Evolutionary conservation across 2,113 vertebrate species (phyloP), one percentile per base, ranked within the genome.

Genomic region (Thomomys bottae): DNA sequence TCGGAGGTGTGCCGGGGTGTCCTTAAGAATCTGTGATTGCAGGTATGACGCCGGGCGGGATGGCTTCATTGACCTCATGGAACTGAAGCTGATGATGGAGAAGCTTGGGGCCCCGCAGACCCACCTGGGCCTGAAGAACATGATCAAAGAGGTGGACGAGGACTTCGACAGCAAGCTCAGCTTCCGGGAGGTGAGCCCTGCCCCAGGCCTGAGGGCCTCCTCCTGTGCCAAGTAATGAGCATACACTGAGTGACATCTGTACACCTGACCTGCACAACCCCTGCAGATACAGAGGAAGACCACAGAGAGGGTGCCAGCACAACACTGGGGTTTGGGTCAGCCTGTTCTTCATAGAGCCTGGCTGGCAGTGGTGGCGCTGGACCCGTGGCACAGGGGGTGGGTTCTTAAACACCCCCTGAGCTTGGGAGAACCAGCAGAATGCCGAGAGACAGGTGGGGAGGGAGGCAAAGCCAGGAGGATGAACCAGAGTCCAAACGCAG

Each of bases 81-180:
- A 99, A 95, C 97, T 99, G 89, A 99, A 99, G 91, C 97, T 98
- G 89, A 99, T 99, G 99, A 99, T 99, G 99, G 99, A 99, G 95
- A 99, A 99, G 77, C 98, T 99, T 0, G 99, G 97, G 0, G 99
- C 99, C 0, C 99, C 99, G 0, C 99, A 99, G 97, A 99, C 99
- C 0, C 99, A 99, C 95, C 92, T 99, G 21, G 99, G 98, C 8
- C 96, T 99, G 96, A 99, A 99, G 94, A 99, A 99, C 97, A 99
- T 99, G 99, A 99, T 99, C 96, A 99, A 99, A 92, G 99, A 99
- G 84, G 99, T 99, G 92, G 99, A 99, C 0, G 99, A 99, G 93
- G 99, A 99, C 95, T 97, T 99, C 42, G 99, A 99, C 93, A 98
- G 98, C 96, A 99, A 99, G 92, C 98, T 99, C 21, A 99, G 98